Evolutionary conservation across 2,113 vertebrate species (phyloP), one percentile per base, ranked within the genome.

Genomic region (Hemichromis elongatus): DNA sequence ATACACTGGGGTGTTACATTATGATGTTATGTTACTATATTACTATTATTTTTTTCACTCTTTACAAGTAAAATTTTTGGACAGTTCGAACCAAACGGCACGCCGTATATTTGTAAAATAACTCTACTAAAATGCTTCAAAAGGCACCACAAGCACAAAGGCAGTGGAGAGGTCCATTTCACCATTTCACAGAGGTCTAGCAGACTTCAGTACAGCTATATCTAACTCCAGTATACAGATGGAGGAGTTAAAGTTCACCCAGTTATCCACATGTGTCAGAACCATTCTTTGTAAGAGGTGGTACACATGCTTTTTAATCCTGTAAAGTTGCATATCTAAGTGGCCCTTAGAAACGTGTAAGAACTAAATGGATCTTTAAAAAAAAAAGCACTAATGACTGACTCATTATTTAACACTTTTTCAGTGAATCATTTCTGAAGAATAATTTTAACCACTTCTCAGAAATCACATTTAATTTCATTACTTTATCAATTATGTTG

Each of bases 361-460:
- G 59, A 63, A 37, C n/a, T 63, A 63, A 63, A 7, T 37, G 59
- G 10, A 37, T 63, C 10, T 37, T n/a, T 63, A 30, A 37, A 63
- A 33, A 63, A 33, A 63, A 21, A 63, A 63, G 59, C 59, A 63
- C 6, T 37, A 63, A 63, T 63, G 18, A 61, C 30, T 35, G 57
- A 7, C 59, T 35, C 30, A 35, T 63, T 63, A 63, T 8, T 21
- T 63, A 63, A 63, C 33, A 63, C 33, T 63, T 7, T 63, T 66
- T 40, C 42, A 50, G 70, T 50, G 42, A 75, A 75, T 50, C 11
- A 7, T 75, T 50, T 75, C 68, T 75, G 45, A 75, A 73, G 24
- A 73, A 50, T 30, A 28, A 75, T 28, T 75, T 50, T 30, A 75
- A 12, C 70, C 26, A 12, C 28, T 47, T 30, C 9, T 75, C 9